phyloP scores from a whole-genome alignment of 2,113 vertebrate genomes.

The Scalopus aquaticus region DNA sequence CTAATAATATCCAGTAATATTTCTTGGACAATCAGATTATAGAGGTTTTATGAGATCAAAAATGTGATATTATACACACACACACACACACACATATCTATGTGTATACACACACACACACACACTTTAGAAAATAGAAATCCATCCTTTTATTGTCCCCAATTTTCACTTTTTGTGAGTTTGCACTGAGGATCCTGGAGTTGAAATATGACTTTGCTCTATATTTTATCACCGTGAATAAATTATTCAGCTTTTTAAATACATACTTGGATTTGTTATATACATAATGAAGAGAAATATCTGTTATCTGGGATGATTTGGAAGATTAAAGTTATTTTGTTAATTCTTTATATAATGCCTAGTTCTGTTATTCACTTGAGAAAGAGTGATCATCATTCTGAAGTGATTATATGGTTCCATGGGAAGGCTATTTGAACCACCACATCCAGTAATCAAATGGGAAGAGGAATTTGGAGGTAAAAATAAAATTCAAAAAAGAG shows the following conservation, averaged over 20 bases:
- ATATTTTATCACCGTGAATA: neutral
- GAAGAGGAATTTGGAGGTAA: neutral
- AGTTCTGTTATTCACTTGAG: neutral
- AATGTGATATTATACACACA: neutral
- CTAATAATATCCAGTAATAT: neutral
- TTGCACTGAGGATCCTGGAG: neutral
- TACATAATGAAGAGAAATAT: neutral
- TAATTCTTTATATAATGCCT: neutral
- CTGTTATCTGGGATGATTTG: neutral
- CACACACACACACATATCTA: neutral
- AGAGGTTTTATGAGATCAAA: neutral
- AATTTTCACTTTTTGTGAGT: neutral
- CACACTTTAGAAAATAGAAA: neutral
- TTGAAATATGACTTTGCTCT: neutral
- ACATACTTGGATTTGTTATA: neutral
- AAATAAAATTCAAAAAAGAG: neutral
- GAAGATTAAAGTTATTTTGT: neutral
- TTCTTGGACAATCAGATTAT: neutral
- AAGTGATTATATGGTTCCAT: neutral
- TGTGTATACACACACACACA: neutral
- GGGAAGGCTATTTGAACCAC: neutral
- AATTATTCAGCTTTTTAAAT: neutral
- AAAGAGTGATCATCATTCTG: neutral
- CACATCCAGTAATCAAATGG: neutral
- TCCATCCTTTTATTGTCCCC: neutral